Conservation (phyloP, 1,140 invertebrate genomes). For the Apocrypta bakeri region DNA sequence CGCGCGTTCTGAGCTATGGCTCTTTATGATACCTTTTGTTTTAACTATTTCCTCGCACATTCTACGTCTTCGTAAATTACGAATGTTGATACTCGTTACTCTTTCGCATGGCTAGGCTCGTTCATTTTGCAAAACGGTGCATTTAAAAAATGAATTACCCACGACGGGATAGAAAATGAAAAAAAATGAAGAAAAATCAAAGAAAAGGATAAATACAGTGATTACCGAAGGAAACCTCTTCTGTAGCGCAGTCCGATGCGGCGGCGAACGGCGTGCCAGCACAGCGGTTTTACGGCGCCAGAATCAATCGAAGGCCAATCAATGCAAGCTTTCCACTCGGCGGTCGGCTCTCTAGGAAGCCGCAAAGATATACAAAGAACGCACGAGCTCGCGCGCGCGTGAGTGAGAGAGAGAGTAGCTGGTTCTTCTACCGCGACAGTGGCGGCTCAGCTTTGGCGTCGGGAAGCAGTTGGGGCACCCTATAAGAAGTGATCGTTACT, state of each 20-base stretch:
- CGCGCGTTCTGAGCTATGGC: slow-evolving; percentile 60
- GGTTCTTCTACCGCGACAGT: neutral
- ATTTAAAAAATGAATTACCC: too few relatives aligned
- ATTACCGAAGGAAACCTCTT: neutral
- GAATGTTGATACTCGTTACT: too few relatives aligned
- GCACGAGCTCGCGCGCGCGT: too few relatives aligned
- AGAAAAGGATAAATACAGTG: neutral
- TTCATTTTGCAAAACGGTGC: too few relatives aligned
- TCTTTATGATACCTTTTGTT: slow-evolving; percentile 70
- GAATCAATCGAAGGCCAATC: slow-evolving; percentile 48
- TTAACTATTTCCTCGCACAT: neutral
- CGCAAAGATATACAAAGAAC: slow-evolving; percentile 16
- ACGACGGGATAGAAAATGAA: too few relatives aligned
- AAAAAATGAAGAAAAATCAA: too few relatives aligned
- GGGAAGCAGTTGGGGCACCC: slow-evolving; percentile 59
- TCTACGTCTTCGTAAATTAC: neutral
- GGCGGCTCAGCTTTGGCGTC: neutral
- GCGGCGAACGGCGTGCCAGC: neutral
- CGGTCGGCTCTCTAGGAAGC: slow-evolving; percentile 41
- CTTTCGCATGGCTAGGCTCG: too few relatives aligned
- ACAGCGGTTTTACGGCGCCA: neutral
- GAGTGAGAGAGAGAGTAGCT: neutral
- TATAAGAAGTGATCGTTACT: slow-evolving; percentile 76
- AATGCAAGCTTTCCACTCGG: slow-evolving; percentile 28
- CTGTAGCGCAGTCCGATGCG: too few relatives aligned